Base-by-base conservation (phyloP, 30 jellyfish, hydroid and myxozoan genomes). In the Nemopilema nomurai region DNA sequence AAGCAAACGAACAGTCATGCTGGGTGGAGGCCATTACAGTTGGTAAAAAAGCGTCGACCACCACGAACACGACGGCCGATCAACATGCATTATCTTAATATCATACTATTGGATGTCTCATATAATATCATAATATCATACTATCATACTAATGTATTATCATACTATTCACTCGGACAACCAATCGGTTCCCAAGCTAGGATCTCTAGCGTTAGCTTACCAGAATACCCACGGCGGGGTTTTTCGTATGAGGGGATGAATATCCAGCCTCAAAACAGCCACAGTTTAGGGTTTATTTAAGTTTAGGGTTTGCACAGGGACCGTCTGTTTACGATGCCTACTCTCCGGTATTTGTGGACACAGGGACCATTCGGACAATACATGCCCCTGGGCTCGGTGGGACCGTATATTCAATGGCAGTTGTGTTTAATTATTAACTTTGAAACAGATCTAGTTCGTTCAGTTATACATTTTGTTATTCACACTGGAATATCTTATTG, bases 151-250 rank as follows among this genome's bases (percentile, higher is more conserved):
- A n/a, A n/a, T n/a, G n/a, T n/a, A n/a, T n/a, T 51, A 51, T 51
- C 67, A 51, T 51, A 51, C 67, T 51, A 51, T 51, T 51, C 67
- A 51, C 67, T 51, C 67, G 67, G 67, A 51, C 67, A 51, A 19
- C 67, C 67, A 51, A 19, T 51, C 67, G 19, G 67, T 51, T 51
- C 19, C 67, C 67, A 51, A 51, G 67, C 67, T 51, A 51, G 67
- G 67, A 51, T 51, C 19, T 51, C 67, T 51, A 19, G 19, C 67
- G 67, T 51, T 51, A 51, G 19, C 19, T 51, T 51, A 51, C 67
- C 67, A 51, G 67, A 51, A 51, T 51, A 51, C 67, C 67, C 67
- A 51, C 16, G 67, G 67, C 67, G 19, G 67, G 67, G 16, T 9
- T 51, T 51, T 51, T 51, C 67, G 67, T 51, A 51, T 51, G 67